Base-by-base conservation (phyloP, 2,888 invertebrate species). In the Eurytoma adleriae region DNA sequence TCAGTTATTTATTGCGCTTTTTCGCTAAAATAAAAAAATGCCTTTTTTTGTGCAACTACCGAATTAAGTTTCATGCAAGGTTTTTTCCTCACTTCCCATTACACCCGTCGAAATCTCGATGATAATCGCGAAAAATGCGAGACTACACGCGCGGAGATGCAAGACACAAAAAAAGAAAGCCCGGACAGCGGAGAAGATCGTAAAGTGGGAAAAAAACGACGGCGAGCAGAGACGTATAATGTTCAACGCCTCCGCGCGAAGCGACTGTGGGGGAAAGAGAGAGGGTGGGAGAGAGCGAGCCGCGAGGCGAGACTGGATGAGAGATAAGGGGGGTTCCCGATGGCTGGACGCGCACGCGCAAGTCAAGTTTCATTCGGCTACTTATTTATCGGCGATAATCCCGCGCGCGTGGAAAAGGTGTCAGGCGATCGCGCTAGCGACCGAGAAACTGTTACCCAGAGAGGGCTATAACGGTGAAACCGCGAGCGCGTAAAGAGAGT, bases 371-470 rank as follows among this genome's bases (percentile, higher is more conserved):
- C 61, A 40, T 72, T 68, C 62, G 72, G 76, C 72, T 76, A 76
- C 67, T 67, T 72, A 76, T 52, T 14, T 68, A 76, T 76, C 67
- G 67, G 12, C 62, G 62, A 80, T 80, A 72, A 80, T 72, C 71
- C 40, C n/a, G 13, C 48, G 30, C 40, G 62, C 70, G 61, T 71
- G 79, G 71, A 79, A 80, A 80, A 71, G 79, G 71, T 75, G 79
- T 80, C 79, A 59, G 61, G 48, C n/a, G n/a, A 40, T 40, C 40
- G 40, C n/a, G 52, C 59, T 61, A 30, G 68, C 61, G 61, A 62
- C 68, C 68, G 67, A 72, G 72, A 78, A 72, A 68, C 67, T 64
- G 18, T 57, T 40, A 48, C 57, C 52, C 18, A 12, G 54, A 7
- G 48, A 27, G 61, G 50, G 57, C n/a, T 78, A 67, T 78, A 78